Conservation (phyloP, 2,113 vertebrate genomes). For the Carlito syrichta region DNA sequence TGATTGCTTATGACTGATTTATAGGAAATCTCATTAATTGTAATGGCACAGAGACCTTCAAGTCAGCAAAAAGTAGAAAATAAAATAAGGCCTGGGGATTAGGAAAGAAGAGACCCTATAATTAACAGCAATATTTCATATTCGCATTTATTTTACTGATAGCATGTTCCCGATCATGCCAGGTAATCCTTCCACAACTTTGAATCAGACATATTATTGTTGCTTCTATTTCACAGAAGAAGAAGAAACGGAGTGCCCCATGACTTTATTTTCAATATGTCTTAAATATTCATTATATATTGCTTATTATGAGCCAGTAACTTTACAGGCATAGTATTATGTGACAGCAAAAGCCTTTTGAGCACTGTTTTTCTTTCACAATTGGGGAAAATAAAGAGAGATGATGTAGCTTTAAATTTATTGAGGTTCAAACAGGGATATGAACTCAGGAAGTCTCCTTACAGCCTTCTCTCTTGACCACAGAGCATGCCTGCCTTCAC, state of each 20-base stretch:
- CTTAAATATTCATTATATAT: not conserved
- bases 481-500: not conserved
- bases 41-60: slow-evolving; percentile 70
- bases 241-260: not conserved
- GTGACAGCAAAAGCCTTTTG: not conserved
- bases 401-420: not conserved
- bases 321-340: not conserved
- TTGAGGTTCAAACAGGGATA: not conserved
- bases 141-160: not conserved
- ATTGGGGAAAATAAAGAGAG: not conserved
- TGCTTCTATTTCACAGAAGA: not conserved
- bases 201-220: not conserved
- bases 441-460: not conserved
- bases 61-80: slow-evolving; percentile 75
- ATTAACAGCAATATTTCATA: not conserved
- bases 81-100: slow-evolving; percentile 19
- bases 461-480: not conserved
- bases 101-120: not conserved
- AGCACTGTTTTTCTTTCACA: not conserved
- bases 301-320: not conserved
- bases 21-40: slow-evolving; percentile 80
- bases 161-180: not conserved
- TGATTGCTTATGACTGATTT: slow-evolving; percentile 78
- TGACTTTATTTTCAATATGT: not conserved
- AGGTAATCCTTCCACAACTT: not conserved